These are phyloP conservation scores for Acrocephalus arundinaceus DNA, from an alignment of 2,113 vertebrate species.

Conservation along the genomic window DNA sequence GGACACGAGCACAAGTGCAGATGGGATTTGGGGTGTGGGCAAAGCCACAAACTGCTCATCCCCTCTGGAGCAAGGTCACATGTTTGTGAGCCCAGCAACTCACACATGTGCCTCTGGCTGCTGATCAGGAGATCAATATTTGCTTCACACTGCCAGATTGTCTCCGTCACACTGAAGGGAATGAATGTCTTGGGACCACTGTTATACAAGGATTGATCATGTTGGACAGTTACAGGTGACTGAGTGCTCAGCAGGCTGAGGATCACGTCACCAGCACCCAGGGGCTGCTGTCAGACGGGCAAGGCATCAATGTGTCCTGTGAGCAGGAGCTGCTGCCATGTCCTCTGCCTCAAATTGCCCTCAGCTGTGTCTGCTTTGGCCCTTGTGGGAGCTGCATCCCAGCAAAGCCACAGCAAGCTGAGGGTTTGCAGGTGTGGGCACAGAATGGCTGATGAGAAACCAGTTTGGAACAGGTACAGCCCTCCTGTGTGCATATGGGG, in stretches of 20 bases:
- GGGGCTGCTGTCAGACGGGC: neutral
- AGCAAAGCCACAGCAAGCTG: neutral
- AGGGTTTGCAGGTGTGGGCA: neutral
- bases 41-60: neutral
- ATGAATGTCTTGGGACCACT: neutral
- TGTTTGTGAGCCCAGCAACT: neutral
- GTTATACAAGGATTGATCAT: neutral
- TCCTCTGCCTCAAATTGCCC: neutral
- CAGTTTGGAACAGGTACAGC: neutral
- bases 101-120: neutral
- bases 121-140: neutral
- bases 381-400: neutral
- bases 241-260: neutral
- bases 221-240: neutral
- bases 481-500: accelerated
- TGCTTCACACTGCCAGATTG: neutral
- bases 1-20: accelerated
- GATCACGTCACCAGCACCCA: neutral
- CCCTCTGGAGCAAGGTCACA: neutral
- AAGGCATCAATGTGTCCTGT: neutral
- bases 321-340: neutral
- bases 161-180: neutral
- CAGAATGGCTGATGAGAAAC: neutral
- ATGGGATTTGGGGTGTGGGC: neutral
- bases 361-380: neutral